Conservation (phyloP, 2,113 vertebrate species). For the Epinephelus moara region DNA sequence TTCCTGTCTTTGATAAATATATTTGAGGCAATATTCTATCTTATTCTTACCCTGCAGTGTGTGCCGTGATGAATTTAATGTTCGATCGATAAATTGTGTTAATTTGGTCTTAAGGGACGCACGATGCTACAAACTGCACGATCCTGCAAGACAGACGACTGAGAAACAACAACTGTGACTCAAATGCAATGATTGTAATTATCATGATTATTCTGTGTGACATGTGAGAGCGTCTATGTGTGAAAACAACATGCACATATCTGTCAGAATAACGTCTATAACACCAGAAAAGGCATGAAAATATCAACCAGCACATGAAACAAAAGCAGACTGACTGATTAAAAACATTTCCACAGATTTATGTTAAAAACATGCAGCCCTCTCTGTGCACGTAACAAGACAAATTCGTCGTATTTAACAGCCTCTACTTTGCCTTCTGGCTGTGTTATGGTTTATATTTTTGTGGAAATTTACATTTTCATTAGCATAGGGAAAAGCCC, state of each 20-base stretch:
- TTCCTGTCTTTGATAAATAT: not conserved
- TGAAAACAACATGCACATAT: constrained; percentile 30
- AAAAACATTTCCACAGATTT: constrained; percentile 7
- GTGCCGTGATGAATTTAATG: not conserved
- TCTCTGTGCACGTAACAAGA: constrained; percentile 20
- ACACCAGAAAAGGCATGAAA: constrained; percentile 10
- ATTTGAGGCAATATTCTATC: not conserved
- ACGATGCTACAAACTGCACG: not conserved
- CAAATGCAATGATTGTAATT: constrained; percentile 30
- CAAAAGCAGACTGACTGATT: not conserved
- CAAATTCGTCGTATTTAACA: constrained; percentile 41
- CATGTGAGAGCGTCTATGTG: constrained; percentile 29
- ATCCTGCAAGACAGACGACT: constrained; percentile 12
- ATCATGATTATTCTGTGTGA: constrained; percentile 31
- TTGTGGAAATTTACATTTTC: constrained; percentile 59
- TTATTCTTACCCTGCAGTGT: not conserved
- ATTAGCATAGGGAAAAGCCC: constrained; percentile 65
- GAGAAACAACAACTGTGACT: constrained; percentile 5
- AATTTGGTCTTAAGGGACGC: constrained; percentile 22
- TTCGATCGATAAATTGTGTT: constrained; percentile 1
- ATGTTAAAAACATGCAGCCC: constrained; percentile 4
- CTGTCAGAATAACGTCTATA: constrained; percentile 13
- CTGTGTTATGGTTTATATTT: constrained; percentile 47
- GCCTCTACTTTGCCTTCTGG: constrained; percentile 54
- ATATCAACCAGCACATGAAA: not conserved